Conservation (phyloP, 2,113 vertebrate genomes). For the Oncorhynchus mykiss region DNA sequence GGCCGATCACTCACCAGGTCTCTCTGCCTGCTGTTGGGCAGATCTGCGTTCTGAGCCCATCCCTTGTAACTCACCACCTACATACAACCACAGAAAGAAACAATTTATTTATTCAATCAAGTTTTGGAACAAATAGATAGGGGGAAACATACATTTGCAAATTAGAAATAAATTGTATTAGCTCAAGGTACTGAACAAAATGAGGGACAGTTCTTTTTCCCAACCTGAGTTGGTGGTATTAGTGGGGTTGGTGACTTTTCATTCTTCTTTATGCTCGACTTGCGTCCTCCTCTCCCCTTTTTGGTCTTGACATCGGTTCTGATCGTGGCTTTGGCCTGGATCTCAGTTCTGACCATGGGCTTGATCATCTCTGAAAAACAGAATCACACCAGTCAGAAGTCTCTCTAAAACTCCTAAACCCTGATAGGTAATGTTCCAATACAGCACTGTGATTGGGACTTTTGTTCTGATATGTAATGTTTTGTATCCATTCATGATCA, state of each 20-base stretch:
- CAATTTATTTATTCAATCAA: neutral
- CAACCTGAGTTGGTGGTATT: conserved; percentile 41
- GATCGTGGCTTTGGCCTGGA: conserved; percentile 34
- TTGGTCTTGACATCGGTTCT: no score
- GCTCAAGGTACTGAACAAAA: no score
- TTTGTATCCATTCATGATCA: conserved; percentile 10
- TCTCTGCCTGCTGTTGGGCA: conserved; percentile 11
- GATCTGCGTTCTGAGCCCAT: conserved; percentile 21
- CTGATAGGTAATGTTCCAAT: no score
- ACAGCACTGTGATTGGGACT: neutral
- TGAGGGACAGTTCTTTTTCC: neutral
- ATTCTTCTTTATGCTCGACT: conserved; percentile 60
- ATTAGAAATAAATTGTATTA: neutral
- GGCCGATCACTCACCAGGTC: conserved; percentile 23
- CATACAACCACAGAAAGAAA: neutral
- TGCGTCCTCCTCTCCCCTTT: conserved; percentile 48
- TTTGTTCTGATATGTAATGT: no score
- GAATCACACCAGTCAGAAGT: neutral
- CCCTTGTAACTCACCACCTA: conserved; percentile 28
- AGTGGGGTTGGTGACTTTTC: conserved; percentile 39
- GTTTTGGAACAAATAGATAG: neutral
- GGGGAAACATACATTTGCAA: neutral
- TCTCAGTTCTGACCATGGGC: conserved; percentile 48
- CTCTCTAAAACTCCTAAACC: neutral
- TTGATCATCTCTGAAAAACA: conserved; percentile 43